Conservation (phyloP, 2,113 vertebrate species). For the Romanogobio albipinnatus region DNA sequence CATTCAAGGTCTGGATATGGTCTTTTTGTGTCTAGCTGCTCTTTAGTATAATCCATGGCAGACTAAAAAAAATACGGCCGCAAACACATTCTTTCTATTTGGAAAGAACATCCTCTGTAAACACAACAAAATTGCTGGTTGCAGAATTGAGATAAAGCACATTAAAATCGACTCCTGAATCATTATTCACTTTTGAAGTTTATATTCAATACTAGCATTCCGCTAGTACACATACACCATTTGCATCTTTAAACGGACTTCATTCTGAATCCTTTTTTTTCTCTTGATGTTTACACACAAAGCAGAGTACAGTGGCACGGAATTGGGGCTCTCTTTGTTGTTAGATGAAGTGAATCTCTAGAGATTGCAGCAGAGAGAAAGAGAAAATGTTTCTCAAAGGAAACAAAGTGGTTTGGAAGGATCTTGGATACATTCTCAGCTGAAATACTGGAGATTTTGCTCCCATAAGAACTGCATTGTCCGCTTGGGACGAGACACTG, state of each 20-base stretch:
- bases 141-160: neutral
- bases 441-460: constrained; percentile 9
- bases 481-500: neutral
- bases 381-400: constrained; percentile 15
- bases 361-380: constrained; percentile 60
- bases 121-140: neutral
- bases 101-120: neutral
- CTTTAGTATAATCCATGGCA: neutral
- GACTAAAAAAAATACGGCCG: neutral
- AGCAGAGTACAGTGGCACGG: constrained; percentile 40
- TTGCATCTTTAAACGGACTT: constrained; percentile 35
- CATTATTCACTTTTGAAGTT: constrained; percentile 26
- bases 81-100: neutral
- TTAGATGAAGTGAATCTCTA: constrained; percentile 68
- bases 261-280: neutral
- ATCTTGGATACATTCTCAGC: constrained; percentile 25
- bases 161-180: constrained; percentile 7
- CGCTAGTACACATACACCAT: neutral
- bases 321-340: constrained; percentile 17
- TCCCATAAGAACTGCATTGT: constrained; percentile 5
- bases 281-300: constrained; percentile 24
- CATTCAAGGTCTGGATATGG: neutral
- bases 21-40: neutral
- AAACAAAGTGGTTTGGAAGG: constrained; percentile 31
- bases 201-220: neutral